phyloP scores from a whole-genome alignment of 2,888 invertebrate species.

The Fragum whitleyi region DNA sequence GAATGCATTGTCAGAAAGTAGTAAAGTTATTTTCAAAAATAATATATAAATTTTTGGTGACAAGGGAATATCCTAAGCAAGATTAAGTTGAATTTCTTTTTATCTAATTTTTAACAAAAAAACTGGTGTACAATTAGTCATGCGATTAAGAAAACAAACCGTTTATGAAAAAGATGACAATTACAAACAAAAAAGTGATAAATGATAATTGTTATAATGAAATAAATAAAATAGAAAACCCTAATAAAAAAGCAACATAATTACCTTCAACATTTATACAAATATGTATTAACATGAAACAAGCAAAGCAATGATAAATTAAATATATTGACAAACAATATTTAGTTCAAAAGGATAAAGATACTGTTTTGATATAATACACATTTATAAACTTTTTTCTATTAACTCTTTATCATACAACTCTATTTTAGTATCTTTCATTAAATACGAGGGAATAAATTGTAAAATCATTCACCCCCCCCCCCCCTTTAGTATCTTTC shows the following conservation, averaged over 20 bases:
- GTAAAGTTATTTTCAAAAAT: too few relatives aligned
- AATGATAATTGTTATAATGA: conserved; percentile 4
- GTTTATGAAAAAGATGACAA: neutral
- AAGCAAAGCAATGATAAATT: conserved; percentile 34
- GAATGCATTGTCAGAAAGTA: too few relatives aligned
- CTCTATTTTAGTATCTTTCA: too few relatives aligned
- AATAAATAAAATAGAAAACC: conserved; percentile 12
- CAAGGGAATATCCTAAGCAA: too few relatives aligned
- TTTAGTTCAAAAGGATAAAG: neutral
- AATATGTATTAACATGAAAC: conserved; percentile 19
- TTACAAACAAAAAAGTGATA: neutral
- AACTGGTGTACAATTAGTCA: neutral
- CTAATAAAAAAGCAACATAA: conserved; percentile 16
- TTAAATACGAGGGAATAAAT: too few relatives aligned
- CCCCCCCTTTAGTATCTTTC: too few relatives aligned
- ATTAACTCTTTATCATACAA: neutral
- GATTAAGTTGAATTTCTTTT: too few relatives aligned
- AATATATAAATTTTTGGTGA: too few relatives aligned
- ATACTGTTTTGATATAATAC: neutral
- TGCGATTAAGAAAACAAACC: neutral
- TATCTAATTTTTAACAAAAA: too few relatives aligned
- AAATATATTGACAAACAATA: conserved; percentile 24
- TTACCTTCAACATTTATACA: conserved; percentile 25
- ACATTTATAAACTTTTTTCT: neutral
- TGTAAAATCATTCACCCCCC: too few relatives aligned